Base-by-base conservation (phyloP, 2,888 invertebrate species). In the Limnephilus auricula region DNA sequence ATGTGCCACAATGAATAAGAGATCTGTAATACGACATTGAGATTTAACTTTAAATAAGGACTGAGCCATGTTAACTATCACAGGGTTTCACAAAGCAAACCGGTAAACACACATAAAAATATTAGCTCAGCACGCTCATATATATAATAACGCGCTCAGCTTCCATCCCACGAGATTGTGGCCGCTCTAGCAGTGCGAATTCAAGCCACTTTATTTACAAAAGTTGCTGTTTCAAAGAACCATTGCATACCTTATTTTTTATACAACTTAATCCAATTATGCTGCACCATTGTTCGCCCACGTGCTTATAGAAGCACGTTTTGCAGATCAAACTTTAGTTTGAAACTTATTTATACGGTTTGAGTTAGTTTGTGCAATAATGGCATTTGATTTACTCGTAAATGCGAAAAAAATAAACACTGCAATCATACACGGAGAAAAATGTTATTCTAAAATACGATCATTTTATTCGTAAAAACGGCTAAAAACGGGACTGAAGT, bases 251-350 rank as follows among this genome's bases (percentile, higher is more conserved):
- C 85, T 79, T 31, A 86, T 79, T 32, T 86, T 88, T 89, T 45
- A 87, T 85, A 85, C 85, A 84, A 87, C 80, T 79, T 92, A 89
- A 92, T 89, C 82, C 90, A 83, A 90, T 92, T 91, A 92, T 50
- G 86, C 40, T 80, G 31, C 80, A 79, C 50, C 37, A 79, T 90
- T 87, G 45, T 90, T 90, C 87, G 65, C 50, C n/a, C 13, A 32
- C 12, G 31, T 32, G 87, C 45, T 79, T 9, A 88, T 37, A 78
- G 9, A 34, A 78, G 87, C 79, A 78, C 87, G 78, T 88, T 88
- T 34, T 32, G 78, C 78, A 34, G 79, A 34, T 88, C 65, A 65
- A n/a, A 65, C 9, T 65, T 65, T 65, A 25, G 65, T 65, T 65
- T 65, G 9, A 9, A 65, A 65, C 25, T 65, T 65, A 65, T 25